Evolutionary conservation across 2,113 vertebrate species (phyloP), one percentile per base, ranked within the genome.

Genomic region (Leptodactylus fuscus): DNA sequence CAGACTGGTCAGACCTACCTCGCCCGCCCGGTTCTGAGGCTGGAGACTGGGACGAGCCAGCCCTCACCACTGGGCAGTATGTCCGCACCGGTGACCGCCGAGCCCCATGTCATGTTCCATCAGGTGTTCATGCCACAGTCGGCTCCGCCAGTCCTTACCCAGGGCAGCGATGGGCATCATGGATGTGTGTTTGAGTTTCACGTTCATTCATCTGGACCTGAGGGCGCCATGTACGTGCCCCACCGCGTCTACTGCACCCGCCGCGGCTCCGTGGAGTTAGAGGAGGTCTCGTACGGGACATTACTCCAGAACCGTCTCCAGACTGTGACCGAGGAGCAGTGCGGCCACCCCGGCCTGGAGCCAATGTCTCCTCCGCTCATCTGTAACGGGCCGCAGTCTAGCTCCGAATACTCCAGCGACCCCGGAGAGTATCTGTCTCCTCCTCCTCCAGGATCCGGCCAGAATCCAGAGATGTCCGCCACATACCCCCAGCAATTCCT

Each of bases 291-390:
- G 16, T 93, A 89, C 82, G 89, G 92, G 81, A 4, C 86, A 79
- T 93, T 91, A 81, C 89, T 87, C 8, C 93, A 94, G 22, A 91
- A 91, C 81, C 96, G 96, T 16, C 95, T 98, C 41, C 97, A 99
- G 92, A 97, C 97, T 1, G 97, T 99, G 51, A 97, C 96, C 2
- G 98, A 99, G 91, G 98, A 98, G 87, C 94, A 96, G 55, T 95
- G 89, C 83, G 86, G 91, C 80, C 96, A 94, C 71, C 44, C 91
- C 34, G 94, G 93, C 87, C 94, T 96, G 0, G 97, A 97, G 89
- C 87, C 95, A 48, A 94, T 93, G 1, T 87, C 95, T 82, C 95
- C 97, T 48, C 92, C 94, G 48, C n/a, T n/a, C n/a, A 93, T 96
- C 87, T 93, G 95, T 81, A 93, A 91, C 87, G 88, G 89, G 81